A percentile compares a stretch with the other conserved stretches of the same genome.
Conservation (phyloP, 2,888 invertebrate species). For the Chalcosyrphus nemorum region DNA sequence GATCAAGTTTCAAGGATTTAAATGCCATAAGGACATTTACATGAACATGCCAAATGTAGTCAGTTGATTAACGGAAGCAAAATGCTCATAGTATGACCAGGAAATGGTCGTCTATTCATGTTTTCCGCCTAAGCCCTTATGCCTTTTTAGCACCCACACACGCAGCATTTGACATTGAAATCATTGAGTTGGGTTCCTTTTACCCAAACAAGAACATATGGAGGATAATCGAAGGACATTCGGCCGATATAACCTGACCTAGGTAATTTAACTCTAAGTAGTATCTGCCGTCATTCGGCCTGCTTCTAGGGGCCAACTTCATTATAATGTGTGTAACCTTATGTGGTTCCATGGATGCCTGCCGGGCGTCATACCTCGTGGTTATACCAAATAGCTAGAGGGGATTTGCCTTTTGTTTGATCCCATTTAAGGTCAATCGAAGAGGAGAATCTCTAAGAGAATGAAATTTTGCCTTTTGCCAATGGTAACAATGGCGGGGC, state of each 20-base stretch:
- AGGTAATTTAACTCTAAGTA: conserved; percentile 22
- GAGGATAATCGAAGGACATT: conserved; percentile 33
- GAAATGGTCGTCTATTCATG: too few species aligned
- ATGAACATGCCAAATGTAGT: too few species aligned
- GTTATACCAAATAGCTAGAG: background rate
- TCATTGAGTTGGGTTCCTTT: too few species aligned
- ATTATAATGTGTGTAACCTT: conserved; percentile 12
- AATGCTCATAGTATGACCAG: too few species aligned
- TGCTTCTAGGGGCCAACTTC: background rate
- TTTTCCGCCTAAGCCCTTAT: too few species aligned
- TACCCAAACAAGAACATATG: conserved; percentile 7
- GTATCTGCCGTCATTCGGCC: background rate
- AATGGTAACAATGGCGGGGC: conserved; percentile 17
- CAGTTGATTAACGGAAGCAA: too few species aligned
- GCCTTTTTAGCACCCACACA: too few species aligned
- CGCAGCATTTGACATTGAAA: background rate
- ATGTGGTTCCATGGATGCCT: background rate
- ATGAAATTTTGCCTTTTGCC: conserved; percentile 11
- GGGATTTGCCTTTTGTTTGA: conserved; percentile 35
- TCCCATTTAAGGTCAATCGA: conserved; percentile 26
- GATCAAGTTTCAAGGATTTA: too few species aligned
- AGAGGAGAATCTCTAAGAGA: background rate
- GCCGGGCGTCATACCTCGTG: background rate
- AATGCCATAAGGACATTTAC: too few species aligned
- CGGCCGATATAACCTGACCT: conserved; percentile 19